phyloP scores from a whole-genome alignment of 64 coral and sea anemone species.

The Dendrophyllia cribrosa region DNA sequence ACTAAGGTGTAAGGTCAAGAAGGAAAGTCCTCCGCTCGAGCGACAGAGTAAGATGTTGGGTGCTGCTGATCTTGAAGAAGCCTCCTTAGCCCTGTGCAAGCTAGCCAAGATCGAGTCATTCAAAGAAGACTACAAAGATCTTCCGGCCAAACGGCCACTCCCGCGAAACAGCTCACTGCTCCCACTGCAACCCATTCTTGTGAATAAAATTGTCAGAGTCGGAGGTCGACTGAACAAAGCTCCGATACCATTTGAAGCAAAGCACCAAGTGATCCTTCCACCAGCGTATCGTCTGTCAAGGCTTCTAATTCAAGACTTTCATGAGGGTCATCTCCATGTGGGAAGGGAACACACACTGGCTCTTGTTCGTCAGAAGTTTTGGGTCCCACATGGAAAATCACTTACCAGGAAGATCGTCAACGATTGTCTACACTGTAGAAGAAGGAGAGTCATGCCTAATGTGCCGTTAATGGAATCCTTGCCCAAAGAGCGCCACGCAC shows the following conservation, averaged over 20 bases:
- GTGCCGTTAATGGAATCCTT: slow-evolving; percentile 2
- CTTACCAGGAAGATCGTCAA: not conserved
- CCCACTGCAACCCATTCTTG: not conserved
- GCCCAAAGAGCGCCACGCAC: not conserved
- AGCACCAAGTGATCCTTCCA: not conserved
- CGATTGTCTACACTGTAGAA: not conserved
- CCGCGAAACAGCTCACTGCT: not conserved
- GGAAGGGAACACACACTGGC: slow-evolving; percentile 21
- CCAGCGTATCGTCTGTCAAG: not conserved
- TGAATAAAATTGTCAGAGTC: not conserved
- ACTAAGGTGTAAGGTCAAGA: not conserved
- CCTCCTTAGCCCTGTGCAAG: too few relatives aligned
- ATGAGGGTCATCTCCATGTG: not conserved
- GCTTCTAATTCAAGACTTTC: not conserved
- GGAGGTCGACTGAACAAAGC: not conserved
- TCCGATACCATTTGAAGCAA: slow-evolving; percentile 4
- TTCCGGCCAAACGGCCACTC: not conserved
- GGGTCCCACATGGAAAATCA: slow-evolving; percentile 3
- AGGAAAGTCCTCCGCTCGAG: not conserved
- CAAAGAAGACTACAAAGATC: not conserved
- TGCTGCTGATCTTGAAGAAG: too few relatives aligned
- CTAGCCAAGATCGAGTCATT: too few relatives aligned
- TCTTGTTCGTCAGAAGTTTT: slow-evolving; percentile 15
- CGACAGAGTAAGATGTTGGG: not conserved
- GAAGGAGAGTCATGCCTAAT: slow-evolving; percentile 7